Evolutionary conservation across 2,113 vertebrate genomes (phyloP), one percentile per base, ranked within the genome.

Genomic region (Forbesichthys papilliferus): DNA sequence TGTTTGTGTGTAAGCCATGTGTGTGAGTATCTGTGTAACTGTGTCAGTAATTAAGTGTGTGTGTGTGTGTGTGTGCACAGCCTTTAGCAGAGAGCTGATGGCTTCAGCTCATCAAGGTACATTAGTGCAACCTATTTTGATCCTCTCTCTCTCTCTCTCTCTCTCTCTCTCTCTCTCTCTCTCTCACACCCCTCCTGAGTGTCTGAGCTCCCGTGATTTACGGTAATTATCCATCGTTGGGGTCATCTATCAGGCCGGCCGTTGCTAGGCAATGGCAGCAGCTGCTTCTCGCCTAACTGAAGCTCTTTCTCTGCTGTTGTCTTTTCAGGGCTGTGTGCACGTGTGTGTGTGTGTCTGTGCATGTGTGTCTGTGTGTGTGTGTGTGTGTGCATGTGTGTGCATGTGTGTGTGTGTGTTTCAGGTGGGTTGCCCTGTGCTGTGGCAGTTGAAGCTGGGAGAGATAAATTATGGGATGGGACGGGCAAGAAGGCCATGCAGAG

Each of bases 181-280:
- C 16, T 16, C 16, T 16, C 16, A 0, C 16, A 16, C 16, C 16
- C 16, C 16, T 77, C 73, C 82, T 78, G 61, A 81, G 88, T 87
- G 84, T 90, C 86, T 87, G 87, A 89, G 88, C 88, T 83, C 85
- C 70, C 81, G 93, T 97, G 96, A 98, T 97, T 98, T 96, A 97
- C 96, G 94, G 94, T 94, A 94, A 96, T 95, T 95, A 96, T 96
- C 95, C 95, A 95, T 95, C 95, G 95, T 95, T 93, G 92, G 96
- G 94, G 94, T 95, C 95, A 96, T 96, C 94, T 94, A 95, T 96
- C 96, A 97, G 86, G 93, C 91, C 93, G 92, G 83, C 85, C 94
- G 96, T 96, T 96, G 95, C 94, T 96, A 97, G 93, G 95, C 93
- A 93, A 96, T 98, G 95, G 95, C 94, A 92, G 94, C 95, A 95